These are phyloP conservation scores for Malacoraja senta DNA, from an alignment of 2,797 vertebrate species.

Conservation along the genomic window DNA sequence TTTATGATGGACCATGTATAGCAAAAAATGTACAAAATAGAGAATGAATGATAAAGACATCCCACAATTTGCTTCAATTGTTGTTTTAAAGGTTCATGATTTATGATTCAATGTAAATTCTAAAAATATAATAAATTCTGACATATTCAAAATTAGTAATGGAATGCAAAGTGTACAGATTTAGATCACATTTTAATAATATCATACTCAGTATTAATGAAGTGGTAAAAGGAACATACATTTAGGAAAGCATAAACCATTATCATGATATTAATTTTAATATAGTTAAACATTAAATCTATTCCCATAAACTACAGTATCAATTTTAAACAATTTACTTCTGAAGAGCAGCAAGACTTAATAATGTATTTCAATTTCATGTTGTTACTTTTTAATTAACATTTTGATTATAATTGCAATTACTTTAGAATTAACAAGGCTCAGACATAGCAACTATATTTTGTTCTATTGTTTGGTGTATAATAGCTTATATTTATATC, in stretches of 20 bases:
- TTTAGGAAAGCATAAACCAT: neutral
- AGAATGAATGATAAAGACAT: neutral
- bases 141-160: neutral
- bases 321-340: neutral
- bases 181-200: neutral
- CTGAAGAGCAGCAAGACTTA: neutral
- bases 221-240: neutral
- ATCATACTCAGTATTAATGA: neutral
- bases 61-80: neutral
- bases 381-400: neutral
- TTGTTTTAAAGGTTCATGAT: constrained; percentile 2
- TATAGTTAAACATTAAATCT: neutral
- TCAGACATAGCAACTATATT: neutral
- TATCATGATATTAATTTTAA: neutral
- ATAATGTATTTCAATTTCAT: neutral
- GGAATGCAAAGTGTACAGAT: neutral
- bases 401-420: neutral
- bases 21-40: neutral
- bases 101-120: neutral
- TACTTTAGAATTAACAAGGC: neutral
- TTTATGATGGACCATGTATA: neutral
- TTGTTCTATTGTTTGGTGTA: neutral
- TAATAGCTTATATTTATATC: too few relatives aligned
- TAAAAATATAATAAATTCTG: neutral
- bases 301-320: neutral